These are phyloP conservation scores for Pseudochirops corinnae DNA, from an alignment of 2,797 vertebrate genomes.

Conservation along the genomic window DNA sequence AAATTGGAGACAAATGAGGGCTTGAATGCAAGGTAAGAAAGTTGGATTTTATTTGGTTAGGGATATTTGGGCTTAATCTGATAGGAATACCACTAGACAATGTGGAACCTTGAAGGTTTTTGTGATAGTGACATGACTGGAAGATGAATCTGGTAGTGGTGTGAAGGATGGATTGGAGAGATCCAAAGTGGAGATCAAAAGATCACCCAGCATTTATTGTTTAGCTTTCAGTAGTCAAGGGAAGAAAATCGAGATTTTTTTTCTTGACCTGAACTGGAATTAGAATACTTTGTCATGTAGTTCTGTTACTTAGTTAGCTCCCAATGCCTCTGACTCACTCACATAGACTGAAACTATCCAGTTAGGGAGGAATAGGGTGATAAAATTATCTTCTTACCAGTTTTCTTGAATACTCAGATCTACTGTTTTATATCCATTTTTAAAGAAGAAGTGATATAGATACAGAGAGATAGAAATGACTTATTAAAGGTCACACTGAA, in stretches of 20 bases:
- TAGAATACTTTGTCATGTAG: neutral
- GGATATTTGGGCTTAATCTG: neutral
- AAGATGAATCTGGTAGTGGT: neutral
- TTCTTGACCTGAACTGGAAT: neutral
- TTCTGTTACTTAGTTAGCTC: neutral
- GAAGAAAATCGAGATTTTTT: neutral
- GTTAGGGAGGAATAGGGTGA: neutral
- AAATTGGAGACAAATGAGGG: neutral
- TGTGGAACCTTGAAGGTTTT: neutral
- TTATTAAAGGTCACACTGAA: neutral
- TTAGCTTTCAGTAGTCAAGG: neutral
- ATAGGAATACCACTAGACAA: neutral
- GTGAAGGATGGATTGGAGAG: neutral
- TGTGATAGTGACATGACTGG: neutral
- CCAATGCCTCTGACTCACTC: neutral
- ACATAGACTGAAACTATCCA: neutral
- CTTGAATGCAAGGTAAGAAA: neutral
- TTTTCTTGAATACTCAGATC: neutral
- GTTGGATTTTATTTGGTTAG: neutral
- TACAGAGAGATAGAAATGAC: neutral
- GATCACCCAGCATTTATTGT: neutral
- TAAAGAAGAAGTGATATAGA: neutral
- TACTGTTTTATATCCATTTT: neutral
- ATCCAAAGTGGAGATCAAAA: neutral
- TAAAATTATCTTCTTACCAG: neutral